Percentiles rank a stretch among this genome's conserved stretches.
These are phyloP conservation scores for Pedetes capensis DNA, from an alignment of 2,113 vertebrate genomes.

Conservation along the genomic window DNA sequence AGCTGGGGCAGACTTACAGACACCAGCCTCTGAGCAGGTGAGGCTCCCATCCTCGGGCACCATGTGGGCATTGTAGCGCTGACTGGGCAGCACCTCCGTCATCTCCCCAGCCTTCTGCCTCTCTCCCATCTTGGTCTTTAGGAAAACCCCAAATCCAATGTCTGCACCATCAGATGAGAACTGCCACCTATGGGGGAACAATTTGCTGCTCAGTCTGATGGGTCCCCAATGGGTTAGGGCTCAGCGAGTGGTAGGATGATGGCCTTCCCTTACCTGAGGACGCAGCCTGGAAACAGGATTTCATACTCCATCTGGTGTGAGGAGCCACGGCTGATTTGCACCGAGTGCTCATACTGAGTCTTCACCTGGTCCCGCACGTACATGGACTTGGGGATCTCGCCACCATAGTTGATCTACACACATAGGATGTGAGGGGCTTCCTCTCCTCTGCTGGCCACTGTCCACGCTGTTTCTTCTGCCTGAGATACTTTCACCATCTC, in stretches of 20 bases:
- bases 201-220: not conserved
- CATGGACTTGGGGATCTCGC: conserved; percentile 90
- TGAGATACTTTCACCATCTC: not conserved
- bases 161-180: conserved; percentile 90
- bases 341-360: conserved; percentile 89
- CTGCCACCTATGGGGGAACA: conserved; percentile 88
- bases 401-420: conserved; percentile 90
- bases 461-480: not conserved
- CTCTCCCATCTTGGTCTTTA: conserved; percentile 91
- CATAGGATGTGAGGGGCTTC: not conserved
- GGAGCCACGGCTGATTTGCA: conserved; percentile 89
- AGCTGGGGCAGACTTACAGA: conserved; percentile 87
- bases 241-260: too few species aligned
- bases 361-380: conserved; percentile 92
- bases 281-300: conserved; percentile 93
- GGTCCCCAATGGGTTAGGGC: not conserved
- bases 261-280: conserved; percentile 88
- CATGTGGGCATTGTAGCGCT: conserved; percentile 95
- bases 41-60: conserved; percentile 94
- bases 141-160: conserved; percentile 93
- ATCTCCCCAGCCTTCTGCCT: conserved; percentile 90
- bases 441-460: not conserved
- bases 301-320: conserved; percentile 93
- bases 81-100: conserved; percentile 87
- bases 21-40: conserved; percentile 89